Evolutionary conservation across 2,888 invertebrate species (phyloP).

Genomic region (Carpatolechia fugitivella): DNA sequence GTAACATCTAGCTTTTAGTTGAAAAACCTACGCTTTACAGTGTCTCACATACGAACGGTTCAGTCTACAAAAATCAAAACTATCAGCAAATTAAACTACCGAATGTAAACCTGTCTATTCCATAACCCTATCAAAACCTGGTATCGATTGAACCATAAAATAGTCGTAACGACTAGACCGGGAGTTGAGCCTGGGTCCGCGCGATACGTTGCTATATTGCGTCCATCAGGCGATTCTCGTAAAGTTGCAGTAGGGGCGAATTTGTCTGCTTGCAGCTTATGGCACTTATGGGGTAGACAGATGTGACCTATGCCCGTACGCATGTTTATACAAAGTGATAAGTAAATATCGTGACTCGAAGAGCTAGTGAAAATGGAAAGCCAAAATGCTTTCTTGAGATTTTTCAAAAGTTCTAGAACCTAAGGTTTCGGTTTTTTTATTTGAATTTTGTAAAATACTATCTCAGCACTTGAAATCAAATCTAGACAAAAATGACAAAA

Average conservation of each 20-base stretch:
- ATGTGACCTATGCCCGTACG: background rate
- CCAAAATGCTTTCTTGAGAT: no score
- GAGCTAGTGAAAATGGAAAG: no score
- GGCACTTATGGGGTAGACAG: background rate
- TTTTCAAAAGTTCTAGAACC: no score
- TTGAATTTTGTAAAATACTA: no score
- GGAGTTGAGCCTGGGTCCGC: slow-evolving; percentile 28
- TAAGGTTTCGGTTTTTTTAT: no score
- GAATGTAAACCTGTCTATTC: background rate
- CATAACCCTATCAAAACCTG: background rate
- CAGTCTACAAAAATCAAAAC: background rate
- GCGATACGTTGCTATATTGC: slow-evolving; percentile 41
- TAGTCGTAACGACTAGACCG: slow-evolving; percentile 12
- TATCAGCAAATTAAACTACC: background rate
- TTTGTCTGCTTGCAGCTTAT: background rate
- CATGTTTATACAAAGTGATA: no score
- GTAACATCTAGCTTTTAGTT: no score
- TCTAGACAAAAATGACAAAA: no score
- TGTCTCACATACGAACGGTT: no score
- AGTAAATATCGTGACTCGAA: no score
- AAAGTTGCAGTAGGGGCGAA: slow-evolving; percentile 30
- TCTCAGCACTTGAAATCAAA: no score
- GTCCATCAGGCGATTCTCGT: slow-evolving; percentile 40
- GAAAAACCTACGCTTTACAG: no score
- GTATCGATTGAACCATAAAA: slow-evolving; percentile 12